Evolutionary conservation across 2,888 invertebrate species (phyloP).

Genomic region (Sthenelais limicola): DNA sequence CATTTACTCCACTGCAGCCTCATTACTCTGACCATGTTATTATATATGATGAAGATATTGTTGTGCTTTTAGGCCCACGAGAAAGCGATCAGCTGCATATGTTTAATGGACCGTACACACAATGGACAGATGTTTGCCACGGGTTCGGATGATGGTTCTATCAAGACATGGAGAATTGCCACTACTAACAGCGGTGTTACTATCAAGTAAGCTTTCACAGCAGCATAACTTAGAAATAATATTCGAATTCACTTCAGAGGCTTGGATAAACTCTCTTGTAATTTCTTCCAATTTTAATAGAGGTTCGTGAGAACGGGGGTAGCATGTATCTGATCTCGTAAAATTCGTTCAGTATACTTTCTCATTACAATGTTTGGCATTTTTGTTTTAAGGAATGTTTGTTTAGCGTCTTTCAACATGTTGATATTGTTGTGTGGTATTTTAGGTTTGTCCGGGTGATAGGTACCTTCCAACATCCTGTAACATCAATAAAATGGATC

Average conservation of each 20-base stretch:
- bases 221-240: not conserved
- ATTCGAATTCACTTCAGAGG: not conserved
- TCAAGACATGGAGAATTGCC: slow-evolving; percentile 56
- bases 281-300: too few relatives aligned
- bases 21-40: not conserved
- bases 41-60: not conserved
- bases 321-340: too few relatives aligned
- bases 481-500: not conserved
- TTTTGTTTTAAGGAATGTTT: too few relatives aligned
- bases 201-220: slow-evolving; percentile 20
- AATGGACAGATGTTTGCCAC: slow-evolving; percentile 49
- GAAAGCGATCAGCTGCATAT: slow-evolving; percentile 63
- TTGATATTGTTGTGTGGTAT: not conserved
- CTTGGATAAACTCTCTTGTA: too few relatives aligned
- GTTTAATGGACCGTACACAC: slow-evolving; percentile 2
- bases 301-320: too few relatives aligned
- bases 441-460: not conserved
- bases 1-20: too few relatives aligned
- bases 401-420: not conserved
- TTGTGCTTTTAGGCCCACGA: slow-evolving; percentile 56
- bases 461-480: not conserved
- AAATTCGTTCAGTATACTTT: too few relatives aligned
- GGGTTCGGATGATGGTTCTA: slow-evolving; percentile 59
- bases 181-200: not conserved
- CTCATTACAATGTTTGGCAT: not conserved